Base-by-base conservation (phyloP, 2,888 invertebrate genomes). In the Pantelozetes paolii region DNA sequence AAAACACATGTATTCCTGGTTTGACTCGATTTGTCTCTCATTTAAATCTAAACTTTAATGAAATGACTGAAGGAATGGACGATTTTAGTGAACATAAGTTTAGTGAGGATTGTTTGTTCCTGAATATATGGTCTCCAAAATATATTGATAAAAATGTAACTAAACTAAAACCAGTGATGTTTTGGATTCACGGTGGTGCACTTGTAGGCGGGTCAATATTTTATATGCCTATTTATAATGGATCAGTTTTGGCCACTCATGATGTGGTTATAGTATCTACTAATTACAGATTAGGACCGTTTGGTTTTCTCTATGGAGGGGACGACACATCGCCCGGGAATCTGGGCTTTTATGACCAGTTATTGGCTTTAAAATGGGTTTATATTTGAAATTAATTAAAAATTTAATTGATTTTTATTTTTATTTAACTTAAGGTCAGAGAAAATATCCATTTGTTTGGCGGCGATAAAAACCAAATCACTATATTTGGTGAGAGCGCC, bases 401-500 rank as follows among this genome's bases (percentile, higher is more conserved):
- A 8, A 36, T 32, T 30, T 13, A n/a, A 64, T 36, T 20, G 20
- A 59, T 57, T 30, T 62, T 62, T 30, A 36, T 36, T 30, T 3
- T 5, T 30, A 36, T 26, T n/a, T 18, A 32, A 64, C 8, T 64
- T 36, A 9, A 64, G 64, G 36, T 64, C 64, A 42, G 73, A 32
- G 78, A 79, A 71, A 79, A 82, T 76, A 81, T 82, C 71, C 79
- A 79, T 48, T 54, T 72, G 2, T 81, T 81, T 72, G 81, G 81
- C 6, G 83, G 83, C 1, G 81, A 81, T 75, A 78, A 80, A 3
- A 77, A 80, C 45, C 81, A 80, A 54, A 81, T 83, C 30, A 83
- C 83, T 8, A 76, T 85, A 15, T 84, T 85, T 78, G 85, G 85
- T 5, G 84, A 85, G 77, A 83, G 83, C 73, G 84, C 84, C 0